A percentile compares a stretch with the other conserved stretches of the same genome.
Conservation (phyloP, 2,797 vertebrate genomes). For the Pseudopleuronectes americanus region DNA sequence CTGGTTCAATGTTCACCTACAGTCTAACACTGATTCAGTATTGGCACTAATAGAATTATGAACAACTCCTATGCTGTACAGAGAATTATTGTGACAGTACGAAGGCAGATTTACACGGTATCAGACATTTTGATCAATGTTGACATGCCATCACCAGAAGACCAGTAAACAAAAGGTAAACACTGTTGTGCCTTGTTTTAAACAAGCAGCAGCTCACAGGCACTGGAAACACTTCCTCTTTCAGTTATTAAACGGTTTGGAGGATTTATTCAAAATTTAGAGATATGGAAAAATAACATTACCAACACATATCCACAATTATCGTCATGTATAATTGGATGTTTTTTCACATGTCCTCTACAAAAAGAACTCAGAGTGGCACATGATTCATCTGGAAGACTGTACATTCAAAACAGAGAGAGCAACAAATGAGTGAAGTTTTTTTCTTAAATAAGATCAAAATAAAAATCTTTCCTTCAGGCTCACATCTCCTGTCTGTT, state of each 20-base stretch:
- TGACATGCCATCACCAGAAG: slow-evolving; percentile 1
- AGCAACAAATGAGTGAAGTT: too few species aligned
- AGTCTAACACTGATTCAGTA: slow-evolving; percentile 39
- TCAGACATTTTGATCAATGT: slow-evolving; percentile 22
- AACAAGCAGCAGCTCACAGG: neutral
- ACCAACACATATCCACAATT: neutral
- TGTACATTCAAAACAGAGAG: slow-evolving; percentile 5
- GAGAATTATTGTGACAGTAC: slow-evolving; percentile 23
- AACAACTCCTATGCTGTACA: slow-evolving; percentile 40
- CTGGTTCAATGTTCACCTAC: slow-evolving; percentile 9
- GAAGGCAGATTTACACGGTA: slow-evolving; percentile 46
- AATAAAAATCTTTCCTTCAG: too few species aligned
- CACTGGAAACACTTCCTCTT: neutral
- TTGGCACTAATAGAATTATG: slow-evolving; percentile 54
- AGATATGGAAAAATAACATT: neutral
- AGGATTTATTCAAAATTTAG: slow-evolving; percentile 9
- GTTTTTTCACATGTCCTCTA: neutral
- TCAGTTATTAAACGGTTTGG: neutral
- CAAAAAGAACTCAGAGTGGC: neutral
- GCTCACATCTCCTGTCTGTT: too few species aligned
- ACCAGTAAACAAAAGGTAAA: slow-evolving; percentile 15
- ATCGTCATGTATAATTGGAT: neutral
- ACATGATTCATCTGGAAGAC: slow-evolving; percentile 52
- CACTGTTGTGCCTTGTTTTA: neutral
- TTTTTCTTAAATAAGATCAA: too few species aligned